Evolutionary conservation across 2,888 invertebrate species (phyloP), one percentile per base, ranked within the genome.

Genomic region (Venustoraphidia nigricollis): DNA sequence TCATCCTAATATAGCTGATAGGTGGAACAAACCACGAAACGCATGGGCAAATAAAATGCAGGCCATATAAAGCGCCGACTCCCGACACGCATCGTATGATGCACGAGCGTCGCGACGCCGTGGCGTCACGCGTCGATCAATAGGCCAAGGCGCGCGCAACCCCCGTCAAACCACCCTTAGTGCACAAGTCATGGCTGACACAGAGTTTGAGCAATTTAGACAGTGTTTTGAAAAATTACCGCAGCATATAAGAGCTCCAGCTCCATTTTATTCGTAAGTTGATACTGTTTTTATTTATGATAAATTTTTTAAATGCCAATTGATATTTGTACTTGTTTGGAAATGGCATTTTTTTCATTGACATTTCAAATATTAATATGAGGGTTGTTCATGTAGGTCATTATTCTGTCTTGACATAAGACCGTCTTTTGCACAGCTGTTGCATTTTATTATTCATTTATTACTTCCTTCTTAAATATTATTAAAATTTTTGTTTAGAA

Each of bases 151-250:
- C 51, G 55, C 56, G 51, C 53, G 50, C 56, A 60, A 60, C 34
- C 27, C 27, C 27, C 27, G 6, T 27, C 27, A 27, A 27, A 27
- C 27, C 27, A 27, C 27, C 27, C 27, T 27, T 46, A 46, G 45
- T 49, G 48, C 63, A 63, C 69, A 64, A 74, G 74, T 73, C 71
- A 92, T 92, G 91, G 91, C 90, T 62, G 92, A 92, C 75, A 83
- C 82, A 67, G 91, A 92, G 71, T 92, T 88, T 71, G 91, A 92
- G 70, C 88, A 92, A 76, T 90, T 92, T 73, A 83, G 84, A 61
- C 82, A 84, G 61, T 81, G 82, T 66, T 90, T 88, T 68, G 87
- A 89, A 61, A 78, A 81, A 69, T 71, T 85, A 65, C 83, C 85
- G 51, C 83, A 84, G 64, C 81, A 83, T 60, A 78, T 81, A 55